These are phyloP conservation scores for Platysternon megacephalum DNA, from an alignment of 2,113 vertebrate genomes.

Conservation along the genomic window DNA sequence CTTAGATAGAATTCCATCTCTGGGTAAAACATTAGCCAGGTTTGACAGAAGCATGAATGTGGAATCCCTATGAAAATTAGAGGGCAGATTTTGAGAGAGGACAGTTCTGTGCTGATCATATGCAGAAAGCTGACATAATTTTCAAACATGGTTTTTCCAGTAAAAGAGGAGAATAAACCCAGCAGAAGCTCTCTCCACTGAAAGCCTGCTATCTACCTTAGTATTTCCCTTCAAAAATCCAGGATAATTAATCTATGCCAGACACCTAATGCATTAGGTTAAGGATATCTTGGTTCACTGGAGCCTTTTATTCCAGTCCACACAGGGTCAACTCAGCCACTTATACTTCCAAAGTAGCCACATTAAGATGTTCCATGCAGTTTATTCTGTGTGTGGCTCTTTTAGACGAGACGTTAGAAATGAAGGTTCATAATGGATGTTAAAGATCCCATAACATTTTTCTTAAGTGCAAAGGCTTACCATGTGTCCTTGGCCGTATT, in stretches of 20 bases:
- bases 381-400: not conserved
- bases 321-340: not conserved
- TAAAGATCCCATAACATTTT: not conserved
- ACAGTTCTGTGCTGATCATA: constrained; percentile 46
- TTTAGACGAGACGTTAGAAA: not conserved
- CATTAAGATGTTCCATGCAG: not conserved
- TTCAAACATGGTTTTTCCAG: constrained; percentile 40
- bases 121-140: constrained; percentile 43
- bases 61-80: constrained; percentile 33
- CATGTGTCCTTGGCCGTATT: not conserved
- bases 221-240: constrained; percentile 60
- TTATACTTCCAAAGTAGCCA: not conserved
- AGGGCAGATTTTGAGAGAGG: not conserved
- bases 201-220: constrained; percentile 47
- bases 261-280: constrained; percentile 30
- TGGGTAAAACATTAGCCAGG: not conserved
- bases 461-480: not conserved
- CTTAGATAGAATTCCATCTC: not conserved
- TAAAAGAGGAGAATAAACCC: constrained; percentile 60
- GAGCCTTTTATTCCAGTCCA: constrained; percentile 16
- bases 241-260: constrained; percentile 57
- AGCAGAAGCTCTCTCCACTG: constrained; percentile 65
- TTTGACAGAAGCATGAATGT: constrained; percentile 5
- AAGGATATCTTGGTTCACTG: constrained; percentile 41
- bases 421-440: not conserved